These are phyloP conservation scores for Megaustenia siamemsis DNA, from an alignment of 2,888 invertebrate species.

Conservation along the genomic window DNA sequence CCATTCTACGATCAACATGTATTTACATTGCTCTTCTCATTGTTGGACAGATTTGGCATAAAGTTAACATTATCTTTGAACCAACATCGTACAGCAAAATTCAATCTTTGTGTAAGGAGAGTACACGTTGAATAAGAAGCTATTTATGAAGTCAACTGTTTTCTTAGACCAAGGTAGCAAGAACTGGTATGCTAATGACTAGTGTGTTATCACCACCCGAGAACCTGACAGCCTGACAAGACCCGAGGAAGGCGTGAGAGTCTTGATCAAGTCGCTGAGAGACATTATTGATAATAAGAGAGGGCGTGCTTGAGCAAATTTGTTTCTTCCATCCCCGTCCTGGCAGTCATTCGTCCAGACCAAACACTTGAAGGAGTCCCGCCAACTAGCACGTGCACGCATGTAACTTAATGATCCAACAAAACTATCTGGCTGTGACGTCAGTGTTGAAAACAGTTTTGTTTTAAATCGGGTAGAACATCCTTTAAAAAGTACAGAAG, in stretches of 20 bases:
- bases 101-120: too few relatives aligned
- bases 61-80: too few relatives aligned
- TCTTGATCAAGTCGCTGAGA: conserved; percentile 12
- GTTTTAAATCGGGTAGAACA: too few relatives aligned
- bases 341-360: not conserved
- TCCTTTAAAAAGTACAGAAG: too few relatives aligned
- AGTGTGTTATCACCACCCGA: not conserved
- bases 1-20: too few relatives aligned
- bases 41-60: too few relatives aligned
- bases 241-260: not conserved
- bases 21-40: too few relatives aligned
- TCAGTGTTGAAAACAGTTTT: too few relatives aligned
- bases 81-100: too few relatives aligned
- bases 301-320: conserved; percentile 13
- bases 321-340: not conserved
- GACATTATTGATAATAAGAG: conserved; percentile 32
- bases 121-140: not conserved
- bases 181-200: not conserved
- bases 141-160: conserved; percentile 8
- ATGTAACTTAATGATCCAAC: not conserved
- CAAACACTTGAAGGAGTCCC: not conserved
- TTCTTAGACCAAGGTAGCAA: too few relatives aligned
- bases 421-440: too few relatives aligned
- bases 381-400: conserved; percentile 1
- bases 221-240: not conserved